phyloP scores from a whole-genome alignment of 1,140 invertebrate genomes.

The Lanistes nyassanus region DNA sequence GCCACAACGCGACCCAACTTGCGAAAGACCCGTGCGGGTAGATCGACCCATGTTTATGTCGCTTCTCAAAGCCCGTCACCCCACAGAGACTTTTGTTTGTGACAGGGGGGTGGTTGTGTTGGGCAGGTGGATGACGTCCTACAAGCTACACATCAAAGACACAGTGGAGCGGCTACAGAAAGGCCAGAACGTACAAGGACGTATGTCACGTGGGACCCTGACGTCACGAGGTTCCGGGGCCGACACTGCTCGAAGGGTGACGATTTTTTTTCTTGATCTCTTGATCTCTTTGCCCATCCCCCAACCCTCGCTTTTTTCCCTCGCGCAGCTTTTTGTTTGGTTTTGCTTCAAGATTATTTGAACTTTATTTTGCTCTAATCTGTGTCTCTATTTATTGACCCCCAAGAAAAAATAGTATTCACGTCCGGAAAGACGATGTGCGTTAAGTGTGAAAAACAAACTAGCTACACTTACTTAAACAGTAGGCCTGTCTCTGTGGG shows the following conservation, averaged over 20 bases:
- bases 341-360: not conserved
- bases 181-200: constrained; percentile 59
- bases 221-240: constrained; percentile 13
- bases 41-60: too few relatives aligned
- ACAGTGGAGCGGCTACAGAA: constrained; percentile 59
- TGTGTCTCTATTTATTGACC: not conserved
- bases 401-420: not conserved
- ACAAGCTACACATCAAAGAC: constrained; percentile 61
- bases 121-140: constrained; percentile 61
- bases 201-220: constrained; percentile 26
- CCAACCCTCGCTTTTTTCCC: not conserved
- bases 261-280: not conserved
- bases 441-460: too few relatives aligned
- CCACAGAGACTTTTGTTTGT: too few relatives aligned
- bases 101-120: constrained; percentile 19
- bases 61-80: too few relatives aligned
- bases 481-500: too few relatives aligned
- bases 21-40: too few relatives aligned
- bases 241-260: constrained; percentile 19
- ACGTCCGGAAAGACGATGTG: too few relatives aligned
- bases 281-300: not conserved
- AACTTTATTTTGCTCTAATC: not conserved
- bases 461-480: too few relatives aligned
- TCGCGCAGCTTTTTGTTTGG: not conserved
- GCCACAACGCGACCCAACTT: too few relatives aligned